Evolutionary conservation across 30 jellyfish, hydroid and myxozoan genomes (phyloP).

Genomic region (Pelagia noctiluca): DNA sequence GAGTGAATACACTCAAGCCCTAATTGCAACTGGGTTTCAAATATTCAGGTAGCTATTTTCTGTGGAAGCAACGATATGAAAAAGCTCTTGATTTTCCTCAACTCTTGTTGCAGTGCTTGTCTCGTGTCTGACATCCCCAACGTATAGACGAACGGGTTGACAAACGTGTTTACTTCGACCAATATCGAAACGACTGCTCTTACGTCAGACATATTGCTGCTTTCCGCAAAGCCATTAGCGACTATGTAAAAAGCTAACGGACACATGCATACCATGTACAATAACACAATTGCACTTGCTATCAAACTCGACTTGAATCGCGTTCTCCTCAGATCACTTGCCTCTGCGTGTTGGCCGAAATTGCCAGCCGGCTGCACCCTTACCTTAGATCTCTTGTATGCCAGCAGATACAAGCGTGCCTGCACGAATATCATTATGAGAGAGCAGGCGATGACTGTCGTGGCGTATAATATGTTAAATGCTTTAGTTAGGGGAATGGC

Average conservation of each 20-base stretch:
- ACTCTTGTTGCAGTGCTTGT: not conserved
- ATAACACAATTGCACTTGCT: not conserved
- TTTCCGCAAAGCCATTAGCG: not conserved
- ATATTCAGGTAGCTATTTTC: too few relatives aligned
- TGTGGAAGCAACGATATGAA: too few relatives aligned
- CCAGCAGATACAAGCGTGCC: not conserved
- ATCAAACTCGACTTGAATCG: not conserved
- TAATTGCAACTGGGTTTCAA: too few relatives aligned
- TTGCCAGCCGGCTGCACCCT: not conserved
- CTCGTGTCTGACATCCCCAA: not conserved
- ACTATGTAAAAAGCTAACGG: not conserved
- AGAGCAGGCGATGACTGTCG: not conserved
- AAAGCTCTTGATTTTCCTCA: too few relatives aligned
- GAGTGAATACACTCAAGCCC: too few relatives aligned
- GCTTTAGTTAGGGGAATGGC: not conserved
- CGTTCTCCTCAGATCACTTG: not conserved
- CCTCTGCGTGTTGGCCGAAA: not conserved
- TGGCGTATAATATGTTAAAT: not conserved
- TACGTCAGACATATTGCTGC: not conserved
- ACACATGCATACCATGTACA: conserved; percentile 2
- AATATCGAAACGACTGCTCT: not conserved
- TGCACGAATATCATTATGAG: not conserved
- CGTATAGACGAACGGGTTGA: not conserved
- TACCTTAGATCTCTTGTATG: not conserved
- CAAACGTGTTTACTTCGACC: not conserved